Evolutionary conservation across 2,797 vertebrate species (phyloP), one percentile per base, ranked within the genome.

Genomic region (Scyliorhinus canicula): DNA sequence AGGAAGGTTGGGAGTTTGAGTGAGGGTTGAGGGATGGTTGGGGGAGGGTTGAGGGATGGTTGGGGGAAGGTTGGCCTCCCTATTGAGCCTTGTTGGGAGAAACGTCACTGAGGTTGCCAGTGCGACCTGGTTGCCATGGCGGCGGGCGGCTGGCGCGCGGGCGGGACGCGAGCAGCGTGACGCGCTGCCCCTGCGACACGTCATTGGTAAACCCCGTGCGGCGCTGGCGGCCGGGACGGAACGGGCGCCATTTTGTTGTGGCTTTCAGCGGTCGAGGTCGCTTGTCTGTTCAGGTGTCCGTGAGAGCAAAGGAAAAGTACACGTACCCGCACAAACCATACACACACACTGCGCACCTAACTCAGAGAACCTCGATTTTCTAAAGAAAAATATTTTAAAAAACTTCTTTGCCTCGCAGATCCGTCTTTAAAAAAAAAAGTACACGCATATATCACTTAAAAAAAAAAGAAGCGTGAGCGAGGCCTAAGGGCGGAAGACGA

Each of bases 401-500:
- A 93, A 50, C 44, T 93, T 71, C 47, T 69, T 93, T 71, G 93
- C 93, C 67, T 93, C 93, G 93, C 65, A 93, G 93, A 93, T 93
- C 65, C 93, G 93, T 71, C 71, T 91, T 82, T 91, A 71, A 50
- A 35, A 44, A 93, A 31, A 93, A 71, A 69, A n/a, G n/a, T n/a
- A n/a, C n/a, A n/a, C n/a, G n/a, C n/a, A n/a, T n/a, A n/a, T n/a
- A n/a, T n/a, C n/a, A n/a, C 71, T 91, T 82, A 63, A 71, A 50
- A 35, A 44, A 93, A 31, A 93, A 71, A 69, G 11, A 31, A 60
- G 63, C 88, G 24, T 47, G 65, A 93, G 65, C 93, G 67, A 71
- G 93, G 93, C 93, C 93, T 71, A 52, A 93, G 93, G 93, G 93
- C 93, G 93, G 63, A 93, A 93, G 93, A 93, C 65, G 93, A 71